Percentiles rank a stretch among this genome's conserved stretches.
These are phyloP conservation scores for Chlorops oryzae DNA, from an alignment of 1,140 invertebrate genomes.

Conservation along the genomic window DNA sequence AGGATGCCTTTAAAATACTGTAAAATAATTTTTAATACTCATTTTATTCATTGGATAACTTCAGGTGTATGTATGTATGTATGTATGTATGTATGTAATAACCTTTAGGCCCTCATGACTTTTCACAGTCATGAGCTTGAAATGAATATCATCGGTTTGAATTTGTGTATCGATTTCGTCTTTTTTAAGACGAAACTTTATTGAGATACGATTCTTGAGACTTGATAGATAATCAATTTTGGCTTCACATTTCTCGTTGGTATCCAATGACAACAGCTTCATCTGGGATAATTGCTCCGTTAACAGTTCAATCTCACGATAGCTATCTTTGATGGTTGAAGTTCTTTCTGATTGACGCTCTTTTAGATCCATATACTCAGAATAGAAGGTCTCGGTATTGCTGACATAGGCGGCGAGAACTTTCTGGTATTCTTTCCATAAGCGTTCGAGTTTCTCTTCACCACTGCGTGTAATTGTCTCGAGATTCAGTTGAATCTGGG, in stretches of 20 bases:
- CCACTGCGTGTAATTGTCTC: constrained; percentile 37
- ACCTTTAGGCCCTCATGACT: constrained; percentile 34
- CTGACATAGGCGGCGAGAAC: constrained; percentile 38
- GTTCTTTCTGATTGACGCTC: constrained; percentile 41
- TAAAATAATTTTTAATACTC: too few species aligned
- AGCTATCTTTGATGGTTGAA: constrained; percentile 30
- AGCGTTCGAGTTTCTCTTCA: constrained; percentile 34
- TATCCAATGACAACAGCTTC: constrained; percentile 30
- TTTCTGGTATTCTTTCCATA: constrained; percentile 43
- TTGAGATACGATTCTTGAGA: constrained; percentile 30
- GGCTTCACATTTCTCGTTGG: constrained; percentile 28
- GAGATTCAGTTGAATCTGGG: constrained; percentile 40
- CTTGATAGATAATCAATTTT: constrained; percentile 28
- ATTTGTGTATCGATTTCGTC: constrained; percentile 27
- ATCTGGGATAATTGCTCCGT: constrained; percentile 31
- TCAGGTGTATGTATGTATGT: constrained; percentile 10
- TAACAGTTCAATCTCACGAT: constrained; percentile 33
- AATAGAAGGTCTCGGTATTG: constrained; percentile 40
- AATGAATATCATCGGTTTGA: constrained; percentile 21
- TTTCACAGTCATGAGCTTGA: constrained; percentile 35
- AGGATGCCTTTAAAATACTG: constrained; percentile 28
- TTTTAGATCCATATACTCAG: constrained; percentile 44
- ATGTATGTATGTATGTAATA: background rate
- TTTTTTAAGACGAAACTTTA: constrained; percentile 26
- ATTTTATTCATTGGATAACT: too few species aligned